Conservation (phyloP, 2,888 invertebrate species). For the Eilema caniola region DNA sequence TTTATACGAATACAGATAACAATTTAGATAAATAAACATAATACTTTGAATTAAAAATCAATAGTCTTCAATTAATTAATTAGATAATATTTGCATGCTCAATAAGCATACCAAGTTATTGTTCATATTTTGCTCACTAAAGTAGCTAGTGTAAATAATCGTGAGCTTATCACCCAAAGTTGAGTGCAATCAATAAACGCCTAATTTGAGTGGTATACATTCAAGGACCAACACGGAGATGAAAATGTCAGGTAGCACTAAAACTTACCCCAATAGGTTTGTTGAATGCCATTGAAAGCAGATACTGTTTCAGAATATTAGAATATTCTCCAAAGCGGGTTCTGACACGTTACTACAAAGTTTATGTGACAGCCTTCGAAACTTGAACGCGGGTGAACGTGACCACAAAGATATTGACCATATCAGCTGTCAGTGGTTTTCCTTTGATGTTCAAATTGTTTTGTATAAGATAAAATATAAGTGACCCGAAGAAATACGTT, state of each 20-base stretch:
- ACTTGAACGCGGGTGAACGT: constrained; percentile 51
- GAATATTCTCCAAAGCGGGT: constrained; percentile 53
- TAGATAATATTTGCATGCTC: background rate
- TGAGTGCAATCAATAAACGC: constrained; percentile 61
- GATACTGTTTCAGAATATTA: constrained; percentile 57
- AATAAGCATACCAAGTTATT: background rate
- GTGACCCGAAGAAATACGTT: background rate
- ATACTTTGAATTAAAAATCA: background rate
- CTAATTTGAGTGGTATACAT: constrained; percentile 60
- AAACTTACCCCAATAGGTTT: constrained; percentile 62
- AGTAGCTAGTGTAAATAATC: constrained; percentile 38
- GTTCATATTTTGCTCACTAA: constrained; percentile 31
- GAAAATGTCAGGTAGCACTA: constrained; percentile 63
- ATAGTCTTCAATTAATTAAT: background rate
- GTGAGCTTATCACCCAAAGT: constrained; percentile 43
- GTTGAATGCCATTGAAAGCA: constrained; percentile 44
- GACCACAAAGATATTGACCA: constrained; percentile 52
- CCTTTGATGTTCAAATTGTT: constrained; percentile 41
- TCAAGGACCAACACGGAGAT: constrained; percentile 47
- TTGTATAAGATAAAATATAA: background rate
- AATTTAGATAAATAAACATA: background rate
- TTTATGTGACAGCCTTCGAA: constrained; percentile 63
- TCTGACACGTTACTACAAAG: constrained; percentile 58
- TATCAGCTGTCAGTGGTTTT: constrained; percentile 53
- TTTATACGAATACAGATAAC: too few relatives aligned